These are phyloP conservation scores for Pangasianodon hypophthalmus DNA, from an alignment of 2,113 vertebrate genomes.

Conservation along the genomic window DNA sequence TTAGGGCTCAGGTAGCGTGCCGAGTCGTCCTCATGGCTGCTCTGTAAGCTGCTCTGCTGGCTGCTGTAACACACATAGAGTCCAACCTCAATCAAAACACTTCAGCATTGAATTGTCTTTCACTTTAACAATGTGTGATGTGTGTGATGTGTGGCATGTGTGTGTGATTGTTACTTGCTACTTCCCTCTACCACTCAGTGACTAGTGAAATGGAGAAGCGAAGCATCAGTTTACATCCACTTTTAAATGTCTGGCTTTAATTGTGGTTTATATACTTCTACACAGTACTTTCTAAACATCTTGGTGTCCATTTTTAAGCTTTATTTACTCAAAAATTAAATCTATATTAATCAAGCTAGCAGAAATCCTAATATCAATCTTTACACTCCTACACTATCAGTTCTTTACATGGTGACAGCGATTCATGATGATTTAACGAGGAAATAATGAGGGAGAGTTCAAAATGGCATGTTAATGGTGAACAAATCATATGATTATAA, in stretches of 20 bases:
- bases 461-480: not conserved
- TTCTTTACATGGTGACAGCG: too few relatives aligned
- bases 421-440: not conserved
- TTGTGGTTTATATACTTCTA: not conserved
- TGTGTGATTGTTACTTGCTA: not conserved
- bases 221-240: not conserved
- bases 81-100: not conserved
- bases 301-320: too few relatives aligned
- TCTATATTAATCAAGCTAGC: too few relatives aligned
- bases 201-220: not conserved
- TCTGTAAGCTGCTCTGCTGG: constrained; percentile 81
- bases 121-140: not conserved
- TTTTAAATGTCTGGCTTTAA: not conserved
- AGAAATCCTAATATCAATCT: not conserved
- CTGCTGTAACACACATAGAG: constrained; percentile 68
- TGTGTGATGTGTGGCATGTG: not conserved
- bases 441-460: not conserved
- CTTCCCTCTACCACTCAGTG: not conserved
- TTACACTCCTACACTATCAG: not conserved
- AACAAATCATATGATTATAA: not conserved
- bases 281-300: too few relatives aligned
- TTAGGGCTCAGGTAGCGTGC: constrained; percentile 78
- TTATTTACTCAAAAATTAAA: too few relatives aligned
- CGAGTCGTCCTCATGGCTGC: constrained; percentile 80
- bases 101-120: not conserved